Evolutionary conservation across 2,797 vertebrate genomes (phyloP), one percentile per base, ranked within the genome.

Genomic region (Pipistrellus nathusii): DNA sequence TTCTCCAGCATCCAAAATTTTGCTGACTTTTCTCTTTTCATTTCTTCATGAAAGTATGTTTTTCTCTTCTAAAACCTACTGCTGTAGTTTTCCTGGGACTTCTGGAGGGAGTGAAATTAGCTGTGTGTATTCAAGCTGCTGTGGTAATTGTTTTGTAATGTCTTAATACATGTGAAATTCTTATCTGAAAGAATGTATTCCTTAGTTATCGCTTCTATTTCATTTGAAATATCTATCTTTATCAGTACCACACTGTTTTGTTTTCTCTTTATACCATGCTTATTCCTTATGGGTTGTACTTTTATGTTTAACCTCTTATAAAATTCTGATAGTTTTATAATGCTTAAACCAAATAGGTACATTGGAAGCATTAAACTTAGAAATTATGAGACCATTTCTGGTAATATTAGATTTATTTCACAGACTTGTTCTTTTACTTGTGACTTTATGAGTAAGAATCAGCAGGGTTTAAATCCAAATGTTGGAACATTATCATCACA

Each of bases 351-450:
- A 30, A 44, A 23, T 53, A 66, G 35, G 76, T 88, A 51, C 4
- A 38, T 59, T 71, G 25, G 44, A 35, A 81, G 4, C 38, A 68
- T 90, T 84, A 88, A 75, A 48, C 27, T 80, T 71, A 90, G 59
- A 64, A 86, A 66, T 83, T 64, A 72, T 27, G 46, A 88, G 30
- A 83, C 77, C 18, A 30, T 77, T 95, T 93, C 51, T 90, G 38
- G 88, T 85, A 69, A 81, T 18, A 30, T 46, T 86, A 41, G n/a
- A 76, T 82, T 94, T 89, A 77, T 92, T 95, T 97, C n/a, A 84
- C 7, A 90, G 68, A 66, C 35, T 86, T 85, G 10, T 64, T 85
- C 87, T 76, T 88, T 80, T 18, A 71, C 20, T 85, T 23, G n/a
- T 83, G 25, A 89, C 30, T 94, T 93, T 93, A 48, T 89, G 80